Percentiles rank a stretch among this genome's conserved stretches.
Conservation (phyloP, 64 coral and sea anemone genomes). For the Actinia equina region DNA sequence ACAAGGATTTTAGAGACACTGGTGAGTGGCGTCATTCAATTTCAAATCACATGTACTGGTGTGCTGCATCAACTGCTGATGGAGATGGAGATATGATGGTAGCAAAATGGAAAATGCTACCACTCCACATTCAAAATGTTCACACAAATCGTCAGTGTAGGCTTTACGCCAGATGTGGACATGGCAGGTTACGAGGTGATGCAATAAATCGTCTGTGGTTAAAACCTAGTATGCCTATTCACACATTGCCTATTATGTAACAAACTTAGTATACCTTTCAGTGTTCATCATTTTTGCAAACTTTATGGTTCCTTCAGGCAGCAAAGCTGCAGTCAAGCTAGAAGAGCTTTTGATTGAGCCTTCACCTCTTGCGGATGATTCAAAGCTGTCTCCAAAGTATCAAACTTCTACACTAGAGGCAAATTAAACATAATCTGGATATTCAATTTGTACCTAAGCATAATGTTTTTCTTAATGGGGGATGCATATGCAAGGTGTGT, state of each 20-base stretch:
- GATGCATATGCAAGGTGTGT: no score
- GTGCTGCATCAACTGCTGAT: slow-evolving; percentile 38
- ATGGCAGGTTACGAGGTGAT: slow-evolving; percentile 22
- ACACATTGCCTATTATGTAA: no score
- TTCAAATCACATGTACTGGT: slow-evolving; percentile 33
- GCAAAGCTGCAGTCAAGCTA: slow-evolving; percentile 24
- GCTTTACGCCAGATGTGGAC: slow-evolving; percentile 17
- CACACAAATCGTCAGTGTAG: not conserved
- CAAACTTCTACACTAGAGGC: slow-evolving; percentile 32
- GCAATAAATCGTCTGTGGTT: slow-evolving; percentile 2
- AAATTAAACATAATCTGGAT: slow-evolving; percentile 31
- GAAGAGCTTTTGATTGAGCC: slow-evolving; percentile 11
- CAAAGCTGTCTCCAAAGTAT: slow-evolving; percentile 15
- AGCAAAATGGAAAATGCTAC: slow-evolving; percentile 38
- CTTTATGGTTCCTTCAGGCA: not conserved
- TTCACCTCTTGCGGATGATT: not conserved
- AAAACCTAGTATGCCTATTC: no score
- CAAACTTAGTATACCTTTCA: no score
- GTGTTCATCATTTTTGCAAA: not conserved
- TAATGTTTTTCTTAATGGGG: not conserved
- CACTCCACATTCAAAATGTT: slow-evolving; percentile 22
- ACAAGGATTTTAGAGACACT: no score
- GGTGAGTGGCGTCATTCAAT: no score
- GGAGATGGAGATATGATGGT: slow-evolving; percentile 20
- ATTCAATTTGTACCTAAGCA: slow-evolving; percentile 45